Evolutionary conservation across 2,888 invertebrate species (phyloP), one percentile per base, ranked within the genome.

Genomic region (Anodontia alba): DNA sequence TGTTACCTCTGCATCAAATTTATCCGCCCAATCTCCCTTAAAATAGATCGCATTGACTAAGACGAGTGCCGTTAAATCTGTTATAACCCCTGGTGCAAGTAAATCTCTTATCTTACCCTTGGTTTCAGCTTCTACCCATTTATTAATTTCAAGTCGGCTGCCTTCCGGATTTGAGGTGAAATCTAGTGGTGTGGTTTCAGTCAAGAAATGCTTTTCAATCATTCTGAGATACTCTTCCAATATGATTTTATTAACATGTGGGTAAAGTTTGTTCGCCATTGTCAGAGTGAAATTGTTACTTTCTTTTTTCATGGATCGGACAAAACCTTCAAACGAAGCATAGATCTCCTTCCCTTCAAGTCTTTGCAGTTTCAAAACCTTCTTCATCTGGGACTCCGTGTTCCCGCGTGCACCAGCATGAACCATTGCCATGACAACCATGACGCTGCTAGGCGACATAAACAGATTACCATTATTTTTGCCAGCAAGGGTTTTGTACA

Each of bases 61-160:
- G n/a, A 95, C 92, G 81, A 95, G 87, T 1, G 90, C 87, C 2
- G 94, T 94, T 2, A 86, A 42, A 7, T 84, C 31, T 70, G 86
- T 90, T 20, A 95, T 87, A 10, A 90, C 84, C 20, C 95, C 95
- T 0, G 96, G 23, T 0, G 95, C 93, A 70, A 99, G 94, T 1
- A 99, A 95, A 89, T 98, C 95, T 88, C 96, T 96, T 77, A 99
- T 98, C 93, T 97, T 97, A 10, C 97, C 95, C 74, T 97, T 96
- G 0, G 99, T 99, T 91, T 97, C 96, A 7, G 96, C 93, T 91
- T 96, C 96, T 54, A 98, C 97, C 97, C 98, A 98, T 46, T 94
- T 89, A 92, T 99, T 99, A 69, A 99, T 98, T 29, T 80, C 81
- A 20, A 46, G 7, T 67, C 91, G 76, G 20, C 95, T 92, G 0